A percentile compares a stretch with the other conserved stretches of the same genome.
These are phyloP conservation scores for Rhabditoides inermis DNA, from an alignment of 2,888 invertebrate genomes.

Conservation along the genomic window DNA sequence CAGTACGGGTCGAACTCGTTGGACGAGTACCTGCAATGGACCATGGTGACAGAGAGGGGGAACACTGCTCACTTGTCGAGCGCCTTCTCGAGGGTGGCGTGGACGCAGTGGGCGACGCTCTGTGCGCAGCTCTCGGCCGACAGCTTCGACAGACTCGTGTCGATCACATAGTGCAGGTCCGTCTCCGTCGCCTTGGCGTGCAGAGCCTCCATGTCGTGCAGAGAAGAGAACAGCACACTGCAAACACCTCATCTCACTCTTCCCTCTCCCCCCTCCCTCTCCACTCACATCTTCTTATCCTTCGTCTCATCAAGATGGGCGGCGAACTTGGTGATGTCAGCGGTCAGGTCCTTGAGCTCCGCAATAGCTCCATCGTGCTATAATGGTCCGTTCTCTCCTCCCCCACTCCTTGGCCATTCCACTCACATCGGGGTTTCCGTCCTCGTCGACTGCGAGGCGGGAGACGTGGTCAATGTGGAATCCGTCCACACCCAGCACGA, in stretches of 20 bases:
- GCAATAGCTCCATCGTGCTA: slow-evolving; percentile 24
- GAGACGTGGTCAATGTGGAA: slow-evolving; percentile 38
- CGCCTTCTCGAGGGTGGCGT: slow-evolving; percentile 15
- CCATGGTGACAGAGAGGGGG: too few relatives aligned
- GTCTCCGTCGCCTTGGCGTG: slow-evolving; percentile 25
- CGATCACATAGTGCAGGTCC: slow-evolving; percentile 30
- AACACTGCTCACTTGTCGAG: too few relatives aligned
- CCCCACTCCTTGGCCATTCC: background rate
- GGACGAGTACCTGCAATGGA: too few relatives aligned
- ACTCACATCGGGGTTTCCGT: slow-evolving; percentile 24
- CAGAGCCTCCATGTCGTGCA: slow-evolving; percentile 29
- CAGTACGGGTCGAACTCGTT: slow-evolving; percentile 28
- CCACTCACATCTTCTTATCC: slow-evolving; percentile 32
- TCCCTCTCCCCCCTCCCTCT: background rate
- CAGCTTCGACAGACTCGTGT: slow-evolving; percentile 24
- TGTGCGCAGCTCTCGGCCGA: slow-evolving; percentile 8
- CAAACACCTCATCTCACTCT: slow-evolving; percentile 2
- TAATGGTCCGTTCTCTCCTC: slow-evolving; percentile 5
- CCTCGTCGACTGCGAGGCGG: slow-evolving; percentile 21
- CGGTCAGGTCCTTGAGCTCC: slow-evolving; percentile 19
- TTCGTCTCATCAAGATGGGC: slow-evolving; percentile 13
- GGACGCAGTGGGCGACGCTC: slow-evolving; percentile 19
- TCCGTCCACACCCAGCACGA: slow-evolving; percentile 42
- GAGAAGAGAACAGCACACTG: slow-evolving; percentile 33
- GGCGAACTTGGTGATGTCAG: slow-evolving; percentile 14